phyloP scores from a whole-genome alignment of 64 coral and sea anemone species.

The Dendronephthya gigantea region DNA sequence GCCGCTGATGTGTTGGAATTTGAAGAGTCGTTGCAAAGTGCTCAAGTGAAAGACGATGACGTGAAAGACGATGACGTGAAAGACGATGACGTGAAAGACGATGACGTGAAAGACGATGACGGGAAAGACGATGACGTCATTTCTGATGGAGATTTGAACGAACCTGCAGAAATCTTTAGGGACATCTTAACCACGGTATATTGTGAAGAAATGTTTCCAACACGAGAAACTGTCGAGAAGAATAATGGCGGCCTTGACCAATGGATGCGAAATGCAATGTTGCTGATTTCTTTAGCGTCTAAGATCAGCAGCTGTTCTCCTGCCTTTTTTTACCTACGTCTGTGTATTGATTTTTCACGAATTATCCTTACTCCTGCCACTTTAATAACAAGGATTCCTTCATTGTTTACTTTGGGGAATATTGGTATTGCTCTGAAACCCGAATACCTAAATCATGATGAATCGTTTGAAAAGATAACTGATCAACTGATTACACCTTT shows the following conservation, averaged over 20 bases:
- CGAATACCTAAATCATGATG: neutral
- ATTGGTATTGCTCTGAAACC: neutral
- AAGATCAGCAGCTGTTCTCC: neutral
- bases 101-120: too few species aligned
- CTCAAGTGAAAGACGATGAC: neutral
- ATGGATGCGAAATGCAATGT: neutral
- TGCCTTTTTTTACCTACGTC: neutral
- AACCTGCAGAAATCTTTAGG: neutral
- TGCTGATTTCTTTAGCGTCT: neutral
- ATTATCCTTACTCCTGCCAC: neutral
- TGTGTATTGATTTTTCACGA: neutral
- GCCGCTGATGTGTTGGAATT: neutral
- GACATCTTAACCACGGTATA: neutral
- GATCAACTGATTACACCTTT: neutral
- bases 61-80: too few species aligned
- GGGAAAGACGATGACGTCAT: neutral
- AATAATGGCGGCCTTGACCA: neutral
- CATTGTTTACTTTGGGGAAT: neutral
- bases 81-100: too few species aligned
- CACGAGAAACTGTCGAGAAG: neutral
- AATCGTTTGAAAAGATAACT: neutral
- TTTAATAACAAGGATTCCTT: neutral
- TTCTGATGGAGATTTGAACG: neutral
- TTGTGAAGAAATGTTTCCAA: slow-evolving; percentile 11
- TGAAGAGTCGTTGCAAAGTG: neutral